Evolutionary conservation across 2,888 invertebrate genomes (phyloP).

Genomic region (Rhagium mordax): DNA sequence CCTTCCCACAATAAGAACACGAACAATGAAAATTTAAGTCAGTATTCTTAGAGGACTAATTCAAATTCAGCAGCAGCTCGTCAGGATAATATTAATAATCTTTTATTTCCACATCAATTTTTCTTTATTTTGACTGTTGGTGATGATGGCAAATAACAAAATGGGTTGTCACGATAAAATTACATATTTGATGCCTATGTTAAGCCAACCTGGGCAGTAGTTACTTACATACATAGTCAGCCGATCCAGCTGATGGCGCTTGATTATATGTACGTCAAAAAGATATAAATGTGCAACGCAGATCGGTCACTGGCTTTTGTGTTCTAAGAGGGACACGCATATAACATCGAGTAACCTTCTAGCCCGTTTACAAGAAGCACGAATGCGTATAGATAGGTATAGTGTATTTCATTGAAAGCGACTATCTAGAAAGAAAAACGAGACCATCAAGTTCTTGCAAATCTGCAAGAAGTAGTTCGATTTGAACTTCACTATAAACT

Average conservation of each 20-base stretch:
- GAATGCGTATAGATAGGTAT: background rate
- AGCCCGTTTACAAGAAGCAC: slow-evolving; percentile 29
- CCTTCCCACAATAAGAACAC: too few relatives aligned
- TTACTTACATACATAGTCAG: too few relatives aligned
- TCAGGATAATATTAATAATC: too few relatives aligned
- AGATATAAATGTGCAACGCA: slow-evolving; percentile 15
- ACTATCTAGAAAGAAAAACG: too few relatives aligned
- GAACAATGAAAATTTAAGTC: too few relatives aligned
- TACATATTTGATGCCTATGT: background rate
- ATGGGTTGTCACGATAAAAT: background rate
- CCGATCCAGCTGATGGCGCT: background rate
- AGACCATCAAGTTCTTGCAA: too few relatives aligned
- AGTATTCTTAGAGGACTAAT: too few relatives aligned
- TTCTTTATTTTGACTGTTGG: too few relatives aligned
- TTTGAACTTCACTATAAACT: too few relatives aligned
- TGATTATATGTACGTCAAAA: background rate
- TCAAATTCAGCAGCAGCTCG: too few relatives aligned
- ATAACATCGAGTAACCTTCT: slow-evolving; percentile 40
- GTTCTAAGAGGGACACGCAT: slow-evolving; percentile 22
- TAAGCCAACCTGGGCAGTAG: background rate
- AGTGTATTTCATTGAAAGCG: background rate
- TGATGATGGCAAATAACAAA: background rate
- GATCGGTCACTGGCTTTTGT: slow-evolving; percentile 39
- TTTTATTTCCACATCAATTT: too few relatives aligned
- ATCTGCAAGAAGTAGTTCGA: too few relatives aligned